Evolutionary conservation across 2,797 vertebrate genomes (phyloP).

Genomic region (Siniperca scherzeri): DNA sequence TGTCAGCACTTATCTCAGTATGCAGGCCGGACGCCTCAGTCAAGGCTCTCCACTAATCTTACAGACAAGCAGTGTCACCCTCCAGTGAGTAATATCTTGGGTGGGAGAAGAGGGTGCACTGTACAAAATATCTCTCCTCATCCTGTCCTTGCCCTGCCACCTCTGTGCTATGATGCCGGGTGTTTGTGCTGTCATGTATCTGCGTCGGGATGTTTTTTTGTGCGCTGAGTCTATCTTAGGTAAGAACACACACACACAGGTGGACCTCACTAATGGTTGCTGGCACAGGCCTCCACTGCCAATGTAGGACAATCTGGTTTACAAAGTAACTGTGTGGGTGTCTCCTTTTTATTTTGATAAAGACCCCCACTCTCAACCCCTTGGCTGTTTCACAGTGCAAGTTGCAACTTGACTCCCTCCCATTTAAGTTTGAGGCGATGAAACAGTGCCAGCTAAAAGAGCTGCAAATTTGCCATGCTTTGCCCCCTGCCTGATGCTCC

Average conservation of each 20-base stretch:
- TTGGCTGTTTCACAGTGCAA: conserved; percentile 60
- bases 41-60: conserved; percentile 79
- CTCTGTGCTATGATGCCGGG: conserved; percentile 36
- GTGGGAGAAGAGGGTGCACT: conserved; percentile 57
- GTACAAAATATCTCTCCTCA: conserved; percentile 65
- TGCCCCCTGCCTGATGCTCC: conserved; percentile 62
- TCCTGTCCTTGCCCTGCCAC: conserved; percentile 63
- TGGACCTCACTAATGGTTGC: conserved; percentile 46
- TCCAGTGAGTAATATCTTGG: conserved; percentile 73
- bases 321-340: conserved; percentile 64
- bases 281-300: conserved; percentile 37
- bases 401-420: conserved; percentile 61
- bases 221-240: conserved; percentile 21
- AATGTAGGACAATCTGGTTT: conserved; percentile 53
- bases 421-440: conserved; percentile 66
- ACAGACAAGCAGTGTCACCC: conserved; percentile 75
- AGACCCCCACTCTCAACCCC: conserved; percentile 54
- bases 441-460: conserved; percentile 71
- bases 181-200: conserved; percentile 46
- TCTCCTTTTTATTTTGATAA: conserved; percentile 71
- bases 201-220: conserved; percentile 12
- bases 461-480: conserved; percentile 64
- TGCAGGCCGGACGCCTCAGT: conserved; percentile 74
- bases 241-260: conserved; percentile 16
- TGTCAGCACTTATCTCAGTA: conserved; percentile 78